Conservation (phyloP, 2,888 invertebrate genomes). For the Melinopterus prodromus region DNA sequence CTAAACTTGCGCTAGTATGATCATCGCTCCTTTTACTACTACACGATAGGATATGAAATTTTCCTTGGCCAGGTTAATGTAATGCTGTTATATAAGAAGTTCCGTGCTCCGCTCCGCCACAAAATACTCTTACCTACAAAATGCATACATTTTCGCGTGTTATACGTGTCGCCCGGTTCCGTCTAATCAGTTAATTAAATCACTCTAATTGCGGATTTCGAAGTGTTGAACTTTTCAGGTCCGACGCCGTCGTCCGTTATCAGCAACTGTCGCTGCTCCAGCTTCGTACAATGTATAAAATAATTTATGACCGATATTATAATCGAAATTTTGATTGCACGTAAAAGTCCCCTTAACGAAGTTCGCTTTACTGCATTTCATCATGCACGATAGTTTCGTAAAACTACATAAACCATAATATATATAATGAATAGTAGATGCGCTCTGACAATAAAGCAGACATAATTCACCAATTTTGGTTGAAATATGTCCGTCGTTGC, state of each 20-base stretch:
- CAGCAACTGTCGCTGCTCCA: no score
- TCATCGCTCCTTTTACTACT: not conserved
- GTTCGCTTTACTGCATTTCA: not conserved
- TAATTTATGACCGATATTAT: not conserved
- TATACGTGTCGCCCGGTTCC: not conserved
- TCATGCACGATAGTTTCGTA: not conserved
- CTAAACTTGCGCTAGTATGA: not conserved
- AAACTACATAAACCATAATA: not conserved
- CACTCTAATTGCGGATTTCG: slow-evolving; percentile 16
- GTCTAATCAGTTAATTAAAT: slow-evolving; percentile 26
- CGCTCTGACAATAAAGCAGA: no score
- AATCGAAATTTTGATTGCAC: not conserved
- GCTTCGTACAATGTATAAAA: not conserved
- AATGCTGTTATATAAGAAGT: not conserved
- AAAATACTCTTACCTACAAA: not conserved
- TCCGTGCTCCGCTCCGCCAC: not conserved
- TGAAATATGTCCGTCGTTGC: no score
- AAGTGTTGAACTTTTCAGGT: slow-evolving; percentile 13
- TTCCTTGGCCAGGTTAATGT: not conserved
- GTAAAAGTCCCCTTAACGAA: not conserved
- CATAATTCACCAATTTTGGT: no score
- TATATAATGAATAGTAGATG: not conserved
- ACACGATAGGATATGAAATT: not conserved
- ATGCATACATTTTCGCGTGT: not conserved
- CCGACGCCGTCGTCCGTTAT: not conserved